Evolutionary conservation across 2,888 invertebrate species (phyloP).

Genomic region (Bedellia somnulentella): DNA sequence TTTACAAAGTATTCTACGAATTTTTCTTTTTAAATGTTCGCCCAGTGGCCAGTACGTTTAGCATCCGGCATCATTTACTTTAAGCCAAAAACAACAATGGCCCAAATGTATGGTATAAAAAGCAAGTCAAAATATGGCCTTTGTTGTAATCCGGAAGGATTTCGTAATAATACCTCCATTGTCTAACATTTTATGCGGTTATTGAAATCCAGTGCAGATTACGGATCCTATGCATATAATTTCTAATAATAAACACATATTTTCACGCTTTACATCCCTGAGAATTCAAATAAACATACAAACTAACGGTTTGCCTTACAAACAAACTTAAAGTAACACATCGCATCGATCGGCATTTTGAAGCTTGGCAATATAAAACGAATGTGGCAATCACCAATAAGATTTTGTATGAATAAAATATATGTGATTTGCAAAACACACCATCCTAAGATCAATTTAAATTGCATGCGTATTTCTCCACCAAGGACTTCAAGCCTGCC

Average conservation of each 20-base stretch:
- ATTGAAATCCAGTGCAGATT: background rate
- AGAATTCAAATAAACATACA: no score
- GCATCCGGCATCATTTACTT: slow-evolving; percentile 51
- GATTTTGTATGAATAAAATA: no score
- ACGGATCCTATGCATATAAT: background rate
- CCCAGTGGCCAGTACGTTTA: background rate
- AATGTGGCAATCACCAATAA: no score
- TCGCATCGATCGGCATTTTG: no score
- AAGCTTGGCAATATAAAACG: no score
- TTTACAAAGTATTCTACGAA: background rate
- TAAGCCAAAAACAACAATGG: slow-evolving; percentile 19
- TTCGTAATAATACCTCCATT: slow-evolving; percentile 5
- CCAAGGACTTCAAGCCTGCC: no score
- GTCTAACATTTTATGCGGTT: background rate
- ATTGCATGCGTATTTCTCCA: no score
- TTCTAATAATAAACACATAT: background rate
- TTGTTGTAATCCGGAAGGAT: slow-evolving; percentile 37
- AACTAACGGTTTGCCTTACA: no score
- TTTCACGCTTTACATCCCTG: no score
- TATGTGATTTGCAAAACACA: no score
- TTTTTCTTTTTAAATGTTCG: background rate
- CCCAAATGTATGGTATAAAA: slow-evolving; percentile 15
- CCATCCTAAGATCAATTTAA: no score
- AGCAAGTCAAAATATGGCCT: slow-evolving; percentile 31
- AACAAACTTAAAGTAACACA: no score